Evolutionary conservation across 1,140 invertebrate genomes (phyloP).

Genomic region (Akabosia matsudoensis): DNA sequence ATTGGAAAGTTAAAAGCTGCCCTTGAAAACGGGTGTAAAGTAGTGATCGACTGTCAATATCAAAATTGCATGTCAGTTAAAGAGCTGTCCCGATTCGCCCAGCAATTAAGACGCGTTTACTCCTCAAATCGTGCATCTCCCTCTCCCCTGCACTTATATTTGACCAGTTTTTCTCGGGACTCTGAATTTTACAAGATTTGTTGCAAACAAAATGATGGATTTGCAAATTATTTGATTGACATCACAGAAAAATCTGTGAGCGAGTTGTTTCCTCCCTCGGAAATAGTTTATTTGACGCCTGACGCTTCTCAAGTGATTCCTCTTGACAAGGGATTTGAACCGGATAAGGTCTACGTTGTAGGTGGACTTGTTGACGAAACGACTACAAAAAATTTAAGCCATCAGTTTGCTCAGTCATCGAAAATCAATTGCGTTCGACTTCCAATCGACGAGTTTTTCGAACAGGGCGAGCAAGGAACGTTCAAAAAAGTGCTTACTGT

Average conservation of each 20-base stretch:
- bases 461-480: conserved; percentile 26
- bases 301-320: conserved; percentile 49
- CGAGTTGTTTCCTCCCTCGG: conserved; percentile 47
- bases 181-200: conserved; percentile 34
- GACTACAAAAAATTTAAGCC: conserved; percentile 48
- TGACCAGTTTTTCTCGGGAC: conserved; percentile 25
- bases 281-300: conserved; percentile 51
- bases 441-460: conserved; percentile 37
- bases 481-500: conserved; percentile 37
- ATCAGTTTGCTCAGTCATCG: conserved; percentile 16
- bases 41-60: conserved; percentile 41
- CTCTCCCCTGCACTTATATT: conserved; percentile 32
- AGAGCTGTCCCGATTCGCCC: conserved; percentile 36
- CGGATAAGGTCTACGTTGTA: conserved; percentile 52
- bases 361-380: conserved; percentile 53
- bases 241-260: conserved; percentile 22
- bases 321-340: conserved; percentile 43
- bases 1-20: conserved; percentile 21
- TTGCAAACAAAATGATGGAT: conserved; percentile 34
- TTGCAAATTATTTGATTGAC: conserved; percentile 36
- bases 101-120: conserved; percentile 38
- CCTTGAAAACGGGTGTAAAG: conserved; percentile 23
- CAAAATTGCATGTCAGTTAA: conserved; percentile 30
- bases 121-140: conserved; percentile 30
- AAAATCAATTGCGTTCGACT: conserved; percentile 24